These are phyloP conservation scores for Macrophya annulata DNA, from an alignment of 2,888 invertebrate species.

Conservation along the genomic window DNA sequence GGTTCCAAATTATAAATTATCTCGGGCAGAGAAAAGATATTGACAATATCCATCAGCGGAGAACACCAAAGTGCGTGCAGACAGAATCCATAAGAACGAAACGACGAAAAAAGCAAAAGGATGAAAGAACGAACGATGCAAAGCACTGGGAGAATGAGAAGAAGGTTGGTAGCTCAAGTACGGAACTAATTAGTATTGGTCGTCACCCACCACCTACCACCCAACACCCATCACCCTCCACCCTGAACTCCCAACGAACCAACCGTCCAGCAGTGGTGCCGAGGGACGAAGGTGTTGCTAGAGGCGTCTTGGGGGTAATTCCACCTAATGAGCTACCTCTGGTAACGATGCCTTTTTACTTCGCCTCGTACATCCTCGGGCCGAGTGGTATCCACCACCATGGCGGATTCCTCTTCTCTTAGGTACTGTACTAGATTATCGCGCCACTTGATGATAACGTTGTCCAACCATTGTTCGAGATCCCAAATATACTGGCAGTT, in stretches of 20 bases:
- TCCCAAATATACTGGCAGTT: conserved; percentile 17
- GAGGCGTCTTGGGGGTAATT: conserved; percentile 74
- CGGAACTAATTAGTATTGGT: conserved; percentile 71
- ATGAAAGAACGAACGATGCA: conserved; percentile 62
- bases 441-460: conserved; percentile 49
- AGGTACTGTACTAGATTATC: conserved; percentile 47
- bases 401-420: conserved; percentile 29
- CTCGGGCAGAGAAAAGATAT: conserved; percentile 46
- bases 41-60: conserved; percentile 25
- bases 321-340: conserved; percentile 74
- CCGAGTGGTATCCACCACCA: conserved; percentile 26
- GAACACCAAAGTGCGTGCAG: neutral
- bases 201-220: conserved; percentile 53
- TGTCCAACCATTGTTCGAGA: conserved; percentile 50
- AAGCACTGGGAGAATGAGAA: conserved; percentile 7
- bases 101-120: conserved; percentile 42
- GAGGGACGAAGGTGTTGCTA: conserved; percentile 68
- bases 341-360: conserved; percentile 75
- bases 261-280: conserved; percentile 57
- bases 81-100: conserved; percentile 3
- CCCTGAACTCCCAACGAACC: conserved; percentile 50
- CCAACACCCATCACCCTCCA: conserved; percentile 50
- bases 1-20: conserved; percentile 27
- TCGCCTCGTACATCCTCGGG: conserved; percentile 54
- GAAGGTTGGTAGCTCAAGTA: conserved; percentile 37